phyloP scores from a whole-genome alignment of 30 jellyfish, hydroid and myxozoan genomes.

The Aurelia sp. region DNA sequence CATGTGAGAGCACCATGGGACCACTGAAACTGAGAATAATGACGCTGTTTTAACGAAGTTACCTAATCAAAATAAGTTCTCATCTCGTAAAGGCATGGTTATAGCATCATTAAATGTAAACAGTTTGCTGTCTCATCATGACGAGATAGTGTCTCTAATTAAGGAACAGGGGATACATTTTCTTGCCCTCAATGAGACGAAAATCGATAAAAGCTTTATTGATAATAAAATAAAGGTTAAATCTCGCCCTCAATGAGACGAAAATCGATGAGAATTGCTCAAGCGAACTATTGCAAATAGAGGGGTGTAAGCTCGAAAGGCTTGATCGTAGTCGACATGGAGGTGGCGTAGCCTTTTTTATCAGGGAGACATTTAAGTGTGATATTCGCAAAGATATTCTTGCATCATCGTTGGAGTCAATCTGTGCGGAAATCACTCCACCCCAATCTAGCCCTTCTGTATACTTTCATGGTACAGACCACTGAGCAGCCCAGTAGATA shows the following conservation, averaged over 20 bases:
- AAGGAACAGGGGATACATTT: neutral
- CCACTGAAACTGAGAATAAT: neutral
- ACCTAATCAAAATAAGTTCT: neutral
- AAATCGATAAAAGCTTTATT: too few relatives aligned
- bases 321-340: neutral
- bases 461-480: conserved; percentile 1
- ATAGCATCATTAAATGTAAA: conserved; percentile 21
- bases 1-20: too few relatives aligned
- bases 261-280: neutral
- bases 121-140: conserved; percentile 21
- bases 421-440: too few relatives aligned
- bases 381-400: neutral
- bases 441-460: neutral
- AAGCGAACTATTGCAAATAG: neutral
- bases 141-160: neutral
- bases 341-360: neutral
- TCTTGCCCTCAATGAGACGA: conserved; percentile 10
- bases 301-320: conserved; percentile 5
- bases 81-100: neutral
- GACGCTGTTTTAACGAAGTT: neutral
- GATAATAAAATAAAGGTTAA: too few relatives aligned
- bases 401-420: too few relatives aligned
- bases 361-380: conserved; percentile 7
- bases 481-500: neutral
- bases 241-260: conserved; percentile 14